These are phyloP conservation scores for Mesoclemmys tuberculata DNA, from an alignment of 2,113 vertebrate species.

Conservation along the genomic window DNA sequence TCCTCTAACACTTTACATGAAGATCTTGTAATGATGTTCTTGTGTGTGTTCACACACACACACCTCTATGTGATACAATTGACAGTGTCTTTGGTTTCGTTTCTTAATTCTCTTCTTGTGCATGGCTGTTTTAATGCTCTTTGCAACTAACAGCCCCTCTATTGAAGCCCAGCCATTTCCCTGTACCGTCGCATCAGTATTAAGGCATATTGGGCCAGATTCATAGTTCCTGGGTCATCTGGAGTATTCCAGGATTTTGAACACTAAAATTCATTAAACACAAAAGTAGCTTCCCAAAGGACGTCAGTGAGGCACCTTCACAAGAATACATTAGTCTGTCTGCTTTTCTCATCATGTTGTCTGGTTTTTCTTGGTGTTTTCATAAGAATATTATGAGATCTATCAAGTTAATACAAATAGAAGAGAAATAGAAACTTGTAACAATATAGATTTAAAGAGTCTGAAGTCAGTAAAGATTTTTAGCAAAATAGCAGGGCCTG, in stretches of 20 bases:
- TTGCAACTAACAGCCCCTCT: neutral
- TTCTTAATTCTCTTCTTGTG: no score
- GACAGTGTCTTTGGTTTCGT: neutral
- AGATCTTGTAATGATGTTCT: neutral
- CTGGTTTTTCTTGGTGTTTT: neutral
- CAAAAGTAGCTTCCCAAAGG: neutral
- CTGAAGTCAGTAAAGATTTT: neutral
- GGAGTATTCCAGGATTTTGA: neutral
- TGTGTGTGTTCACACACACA: neutral
- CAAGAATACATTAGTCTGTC: neutral
- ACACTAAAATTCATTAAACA: neutral
- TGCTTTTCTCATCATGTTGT: neutral
- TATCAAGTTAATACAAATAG: neutral
- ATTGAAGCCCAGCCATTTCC: neutral
- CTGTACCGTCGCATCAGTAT: no score
- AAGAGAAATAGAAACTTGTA: neutral
- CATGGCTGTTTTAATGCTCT: no score
- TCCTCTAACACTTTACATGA: neutral
- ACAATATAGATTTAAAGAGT: neutral
- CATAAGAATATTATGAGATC: neutral
- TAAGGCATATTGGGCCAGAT: neutral
- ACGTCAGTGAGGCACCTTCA: neutral
- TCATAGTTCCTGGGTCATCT: neutral
- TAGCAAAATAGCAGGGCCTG: neutral
- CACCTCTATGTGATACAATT: neutral